Evolutionary conservation across 2,888 invertebrate genomes (phyloP).

Genomic region (Morpho helenor): DNA sequence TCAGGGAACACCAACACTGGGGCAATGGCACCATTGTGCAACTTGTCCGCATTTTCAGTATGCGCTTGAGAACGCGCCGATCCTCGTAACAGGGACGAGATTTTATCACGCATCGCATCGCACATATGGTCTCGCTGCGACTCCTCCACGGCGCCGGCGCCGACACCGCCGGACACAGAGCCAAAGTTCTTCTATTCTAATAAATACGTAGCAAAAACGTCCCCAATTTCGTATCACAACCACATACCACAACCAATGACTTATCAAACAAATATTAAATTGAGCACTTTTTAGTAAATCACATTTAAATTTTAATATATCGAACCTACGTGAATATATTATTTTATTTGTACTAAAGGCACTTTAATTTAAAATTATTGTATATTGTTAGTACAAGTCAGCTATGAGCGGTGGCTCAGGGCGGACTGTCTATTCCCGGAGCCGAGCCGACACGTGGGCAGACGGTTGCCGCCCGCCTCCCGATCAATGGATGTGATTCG

Average conservation of each 20-base stretch:
- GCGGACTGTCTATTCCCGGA: constrained; percentile 74
- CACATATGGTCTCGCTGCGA: constrained; percentile 48
- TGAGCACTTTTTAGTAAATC: constrained; percentile 12
- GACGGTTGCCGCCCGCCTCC: constrained; percentile 43
- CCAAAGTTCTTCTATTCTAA: constrained; percentile 32
- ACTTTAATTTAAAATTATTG: constrained; percentile 12
- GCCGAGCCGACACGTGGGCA: constrained; percentile 68
- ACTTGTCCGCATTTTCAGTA: constrained; percentile 48
- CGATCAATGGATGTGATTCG: constrained; percentile 71
- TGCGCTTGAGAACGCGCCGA: constrained; percentile 53
- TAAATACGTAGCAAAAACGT: constrained; percentile 29
- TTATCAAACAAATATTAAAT: constrained; percentile 13
- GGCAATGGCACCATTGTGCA: constrained; percentile 54
- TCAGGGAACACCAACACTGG: constrained; percentile 61
- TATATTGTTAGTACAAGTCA: constrained; percentile 32
- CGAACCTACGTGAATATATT: background rate
- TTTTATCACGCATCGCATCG: constrained; percentile 74
- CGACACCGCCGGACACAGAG: constrained; percentile 30
- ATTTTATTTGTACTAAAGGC: constrained; percentile 10
- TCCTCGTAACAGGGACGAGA: constrained; percentile 59
- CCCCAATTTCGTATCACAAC: constrained; percentile 23
- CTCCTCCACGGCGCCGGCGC: constrained; percentile 51
- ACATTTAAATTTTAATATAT: constrained; percentile 4
- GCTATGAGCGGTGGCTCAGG: constrained; percentile 49
- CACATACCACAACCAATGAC: constrained; percentile 19